Conservation (phyloP, 2,113 vertebrate species). For the Rhombomys opimus region DNA sequence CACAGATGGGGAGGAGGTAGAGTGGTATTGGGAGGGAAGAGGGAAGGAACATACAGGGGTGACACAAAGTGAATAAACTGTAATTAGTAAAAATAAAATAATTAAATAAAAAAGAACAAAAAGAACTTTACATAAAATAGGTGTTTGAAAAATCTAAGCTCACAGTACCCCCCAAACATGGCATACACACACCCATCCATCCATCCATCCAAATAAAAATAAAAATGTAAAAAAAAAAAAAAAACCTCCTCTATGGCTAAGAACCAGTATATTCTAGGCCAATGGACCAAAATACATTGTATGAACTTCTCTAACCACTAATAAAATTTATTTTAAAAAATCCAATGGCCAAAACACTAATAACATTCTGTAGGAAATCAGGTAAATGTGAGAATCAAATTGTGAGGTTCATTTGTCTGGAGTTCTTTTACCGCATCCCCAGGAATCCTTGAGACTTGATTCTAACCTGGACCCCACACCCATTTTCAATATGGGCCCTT, state of each 20-base stretch:
- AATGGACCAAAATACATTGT: not conserved
- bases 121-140: no score
- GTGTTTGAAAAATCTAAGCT: no score
- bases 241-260: not conserved
- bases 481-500: not conserved
- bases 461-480: not conserved
- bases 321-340: not conserved
- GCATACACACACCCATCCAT: no score
- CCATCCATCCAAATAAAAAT: no score
- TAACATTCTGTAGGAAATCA: not conserved
- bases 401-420: not conserved
- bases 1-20: no score
- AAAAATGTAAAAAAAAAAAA: not conserved
- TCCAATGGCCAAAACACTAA: not conserved
- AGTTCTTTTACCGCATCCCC: not conserved
- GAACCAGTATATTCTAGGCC: not conserved
- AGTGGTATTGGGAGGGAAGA: no score
- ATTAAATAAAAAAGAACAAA: no score
- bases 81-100: no score
- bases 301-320: not conserved
- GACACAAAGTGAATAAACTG: no score
- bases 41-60: no score
- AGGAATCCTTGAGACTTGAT: not conserved
- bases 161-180: no score
- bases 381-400: not conserved